Conservation (phyloP, 2,888 invertebrate genomes). For the Camptogramma bilineatum region DNA sequence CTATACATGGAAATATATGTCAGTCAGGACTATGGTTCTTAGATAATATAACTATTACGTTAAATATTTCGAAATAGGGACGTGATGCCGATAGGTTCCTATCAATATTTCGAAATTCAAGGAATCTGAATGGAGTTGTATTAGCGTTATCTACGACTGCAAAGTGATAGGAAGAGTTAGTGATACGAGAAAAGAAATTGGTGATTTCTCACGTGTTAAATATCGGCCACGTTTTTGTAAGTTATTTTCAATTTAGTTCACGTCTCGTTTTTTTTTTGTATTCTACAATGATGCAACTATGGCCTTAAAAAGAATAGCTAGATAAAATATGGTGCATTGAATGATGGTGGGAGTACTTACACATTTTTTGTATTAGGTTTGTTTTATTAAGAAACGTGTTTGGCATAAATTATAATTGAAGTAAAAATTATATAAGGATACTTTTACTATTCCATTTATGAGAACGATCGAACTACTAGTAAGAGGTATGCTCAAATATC, state of each 20-base stretch:
- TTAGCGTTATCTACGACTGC: conserved; percentile 3
- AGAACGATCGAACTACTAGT: too few species aligned
- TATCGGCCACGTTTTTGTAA: not conserved
- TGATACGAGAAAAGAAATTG: conserved; percentile 1
- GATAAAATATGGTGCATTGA: too few species aligned
- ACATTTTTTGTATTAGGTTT: too few species aligned
- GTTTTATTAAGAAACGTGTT: too few species aligned
- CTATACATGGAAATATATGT: too few species aligned
- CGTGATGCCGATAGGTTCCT: not conserved
- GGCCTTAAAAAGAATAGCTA: too few species aligned
- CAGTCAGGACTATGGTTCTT: not conserved
- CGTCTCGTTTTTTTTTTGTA: not conserved
- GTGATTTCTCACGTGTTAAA: conserved; percentile 10
- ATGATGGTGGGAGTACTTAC: too few species aligned
- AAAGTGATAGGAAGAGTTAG: not conserved
- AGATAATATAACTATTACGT: not conserved
- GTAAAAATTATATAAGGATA: too few species aligned
- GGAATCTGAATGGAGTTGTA: not conserved
- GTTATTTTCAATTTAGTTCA: not conserved
- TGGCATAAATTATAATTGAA: too few species aligned
- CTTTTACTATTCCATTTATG: too few species aligned
- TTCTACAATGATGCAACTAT: not conserved
- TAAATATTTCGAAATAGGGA: not conserved
- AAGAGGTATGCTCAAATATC: too few species aligned
- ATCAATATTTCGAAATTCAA: conserved; percentile 6